Conservation (phyloP, 2,888 invertebrate species). For the Ochropleura leucogaster region DNA sequence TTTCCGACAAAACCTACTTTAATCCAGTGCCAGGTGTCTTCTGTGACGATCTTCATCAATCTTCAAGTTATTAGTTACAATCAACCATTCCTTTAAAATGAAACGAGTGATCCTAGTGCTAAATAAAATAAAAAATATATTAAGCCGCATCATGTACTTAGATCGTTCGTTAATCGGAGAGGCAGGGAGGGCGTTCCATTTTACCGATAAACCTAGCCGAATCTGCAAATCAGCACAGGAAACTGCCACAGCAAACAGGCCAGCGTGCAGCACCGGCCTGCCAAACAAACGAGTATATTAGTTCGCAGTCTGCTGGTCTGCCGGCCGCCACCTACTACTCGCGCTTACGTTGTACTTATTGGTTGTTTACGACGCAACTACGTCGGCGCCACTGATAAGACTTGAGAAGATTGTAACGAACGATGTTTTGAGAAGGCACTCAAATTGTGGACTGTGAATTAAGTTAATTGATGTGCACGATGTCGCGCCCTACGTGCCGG, state of each 20-base stretch:
- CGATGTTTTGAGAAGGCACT: constrained; percentile 44
- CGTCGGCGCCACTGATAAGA: constrained; percentile 30
- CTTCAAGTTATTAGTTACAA: constrained; percentile 45
- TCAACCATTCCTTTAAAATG: constrained; percentile 39
- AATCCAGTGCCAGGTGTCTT: constrained; percentile 74
- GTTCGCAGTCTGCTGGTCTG: constrained; percentile 77
- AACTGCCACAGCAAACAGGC: constrained; percentile 90
- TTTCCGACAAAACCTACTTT: constrained; percentile 76
- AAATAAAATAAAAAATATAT: constrained; percentile 57
- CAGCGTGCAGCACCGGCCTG: constrained; percentile 90
- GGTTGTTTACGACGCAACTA: constrained; percentile 33
- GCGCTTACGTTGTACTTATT: constrained; percentile 46
- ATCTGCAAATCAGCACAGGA: constrained; percentile 90
- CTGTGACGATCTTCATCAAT: constrained; percentile 63
- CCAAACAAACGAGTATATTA: constrained; percentile 89
- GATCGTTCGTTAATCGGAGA: constrained; percentile 68
- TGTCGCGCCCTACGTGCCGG: constrained; percentile 46
- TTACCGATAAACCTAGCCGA: constrained; percentile 84
- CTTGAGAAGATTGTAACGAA: constrained; percentile 33
- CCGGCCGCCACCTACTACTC: constrained; percentile 68
- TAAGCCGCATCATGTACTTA: constrained; percentile 65
- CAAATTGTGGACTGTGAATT: constrained; percentile 26
- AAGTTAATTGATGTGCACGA: constrained; percentile 43
- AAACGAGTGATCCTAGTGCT: constrained; percentile 55
- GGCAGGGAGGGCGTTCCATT: constrained; percentile 80